phyloP scores from a whole-genome alignment of 2,113 vertebrate genomes.

The Eleginops maclovinus region DNA sequence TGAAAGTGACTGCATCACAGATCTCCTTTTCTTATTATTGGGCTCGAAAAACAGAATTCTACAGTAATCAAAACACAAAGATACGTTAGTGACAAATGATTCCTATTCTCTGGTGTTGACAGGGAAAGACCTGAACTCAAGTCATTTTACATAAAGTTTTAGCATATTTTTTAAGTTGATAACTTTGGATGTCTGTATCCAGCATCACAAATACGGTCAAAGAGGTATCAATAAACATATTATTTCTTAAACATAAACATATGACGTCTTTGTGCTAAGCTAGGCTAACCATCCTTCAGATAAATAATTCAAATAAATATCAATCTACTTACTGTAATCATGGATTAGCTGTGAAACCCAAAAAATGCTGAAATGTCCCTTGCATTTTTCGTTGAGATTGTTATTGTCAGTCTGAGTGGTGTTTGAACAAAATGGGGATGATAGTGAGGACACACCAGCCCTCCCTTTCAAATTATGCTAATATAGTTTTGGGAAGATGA shows the following conservation, averaged over 20 bases:
- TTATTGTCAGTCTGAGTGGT: conserved; percentile 17
- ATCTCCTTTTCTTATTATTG: neutral
- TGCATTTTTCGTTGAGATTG: conserved; percentile 1
- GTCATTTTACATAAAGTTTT: neutral
- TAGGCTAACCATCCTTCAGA: neutral
- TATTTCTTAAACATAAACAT: neutral
- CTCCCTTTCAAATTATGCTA: conserved; percentile 29
- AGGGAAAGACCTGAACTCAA: no score
- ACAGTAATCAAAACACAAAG: neutral
- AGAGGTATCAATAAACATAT: no score
- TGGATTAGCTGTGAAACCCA: conserved; percentile 6
- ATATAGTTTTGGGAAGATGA: conserved; percentile 10
- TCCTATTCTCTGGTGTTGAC: no score
- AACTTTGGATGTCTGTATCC: neutral
- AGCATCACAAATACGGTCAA: no score
- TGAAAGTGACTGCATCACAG: neutral
- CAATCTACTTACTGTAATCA: neutral
- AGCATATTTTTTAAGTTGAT: neutral
- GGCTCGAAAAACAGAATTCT: no score
- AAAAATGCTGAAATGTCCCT: conserved; percentile 8
- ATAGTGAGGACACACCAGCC: neutral
- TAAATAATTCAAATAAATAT: conserved; percentile 7
- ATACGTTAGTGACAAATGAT: neutral
- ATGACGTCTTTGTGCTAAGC: conserved; percentile 25
- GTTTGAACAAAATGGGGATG: conserved; percentile 5